Evolutionary conservation across 2,797 vertebrate genomes (phyloP).

Genomic region (Serranus cabrilla): DNA sequence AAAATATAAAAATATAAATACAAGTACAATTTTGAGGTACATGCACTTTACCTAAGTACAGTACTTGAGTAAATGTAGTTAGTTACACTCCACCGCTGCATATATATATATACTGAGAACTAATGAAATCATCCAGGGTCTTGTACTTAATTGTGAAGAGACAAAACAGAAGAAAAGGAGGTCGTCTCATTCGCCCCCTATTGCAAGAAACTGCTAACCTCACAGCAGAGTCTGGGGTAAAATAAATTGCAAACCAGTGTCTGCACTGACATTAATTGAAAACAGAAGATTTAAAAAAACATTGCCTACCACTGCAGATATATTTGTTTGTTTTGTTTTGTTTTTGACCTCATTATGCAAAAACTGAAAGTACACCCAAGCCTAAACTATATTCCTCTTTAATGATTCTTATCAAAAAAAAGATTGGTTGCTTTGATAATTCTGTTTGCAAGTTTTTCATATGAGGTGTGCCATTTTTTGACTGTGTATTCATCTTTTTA

Average conservation of each 20-base stretch:
- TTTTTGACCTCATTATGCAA: conserved; percentile 60
- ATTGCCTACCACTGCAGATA: conserved; percentile 25
- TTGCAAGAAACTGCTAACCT: conserved; percentile 25
- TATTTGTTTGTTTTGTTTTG: conserved; percentile 34
- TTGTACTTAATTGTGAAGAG: conserved; percentile 1
- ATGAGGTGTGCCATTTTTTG: conserved; percentile 26
- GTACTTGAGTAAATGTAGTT: no score
- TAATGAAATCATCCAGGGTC: conserved; percentile 7
- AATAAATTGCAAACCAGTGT: conserved; percentile 23
- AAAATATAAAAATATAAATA: no score
- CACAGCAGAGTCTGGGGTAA: conserved; percentile 9
- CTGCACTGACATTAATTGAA: conserved; percentile 33
- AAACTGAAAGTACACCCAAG: conserved; percentile 40
- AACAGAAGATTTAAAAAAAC: conserved; percentile 29
- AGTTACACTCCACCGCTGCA: background rate
- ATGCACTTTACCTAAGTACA: no score
- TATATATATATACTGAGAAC: conserved; percentile 1
- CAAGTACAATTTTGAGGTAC: no score
- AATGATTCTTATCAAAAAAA: conserved; percentile 33
- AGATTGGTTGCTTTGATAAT: conserved; percentile 47
- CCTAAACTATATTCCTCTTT: conserved; percentile 39
- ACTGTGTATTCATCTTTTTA: conserved; percentile 16
- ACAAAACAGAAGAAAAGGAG: background rate
- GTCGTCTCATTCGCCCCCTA: background rate
- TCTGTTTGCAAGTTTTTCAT: conserved; percentile 35